Evolutionary conservation across 2,888 invertebrate genomes (phyloP).

Genomic region (Scrobipalpa costella): DNA sequence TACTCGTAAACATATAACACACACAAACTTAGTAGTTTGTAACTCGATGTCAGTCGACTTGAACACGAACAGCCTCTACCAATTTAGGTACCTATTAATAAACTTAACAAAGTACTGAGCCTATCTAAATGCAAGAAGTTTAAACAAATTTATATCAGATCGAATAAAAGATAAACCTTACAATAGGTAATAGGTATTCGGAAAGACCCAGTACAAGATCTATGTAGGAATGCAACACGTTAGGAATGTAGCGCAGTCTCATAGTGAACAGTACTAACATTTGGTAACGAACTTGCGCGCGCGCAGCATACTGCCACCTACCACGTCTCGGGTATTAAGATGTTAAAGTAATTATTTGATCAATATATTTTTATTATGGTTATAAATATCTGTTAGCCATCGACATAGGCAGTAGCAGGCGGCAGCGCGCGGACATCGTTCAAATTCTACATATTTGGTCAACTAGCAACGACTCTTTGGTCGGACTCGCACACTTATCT

Average conservation of each 20-base stretch:
- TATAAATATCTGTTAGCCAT: neutral
- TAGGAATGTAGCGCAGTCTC: conserved; percentile 60
- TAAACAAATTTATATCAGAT: neutral
- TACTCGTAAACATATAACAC: conserved; percentile 11
- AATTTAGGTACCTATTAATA: no score
- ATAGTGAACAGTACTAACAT: conserved; percentile 35
- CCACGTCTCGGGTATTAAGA: no score
- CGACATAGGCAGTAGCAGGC: conserved; percentile 18
- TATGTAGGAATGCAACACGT: conserved; percentile 44
- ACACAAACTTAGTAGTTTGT: neutral
- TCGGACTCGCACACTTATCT: conserved; percentile 39
- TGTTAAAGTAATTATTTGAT: neutral
- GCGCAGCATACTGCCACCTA: neutral
- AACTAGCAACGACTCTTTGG: conserved; percentile 52
- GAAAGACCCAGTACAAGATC: neutral
- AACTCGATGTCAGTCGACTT: neutral
- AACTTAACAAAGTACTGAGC: neutral
- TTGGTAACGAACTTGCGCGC: conserved; percentile 32
- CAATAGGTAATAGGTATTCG: neutral
- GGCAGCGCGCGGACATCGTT: conserved; percentile 28
- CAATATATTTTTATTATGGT: neutral
- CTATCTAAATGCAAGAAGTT: neutral
- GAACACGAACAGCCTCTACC: conserved; percentile 6
- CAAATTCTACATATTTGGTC: conserved; percentile 49
- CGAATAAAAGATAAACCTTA: neutral